phyloP scores from a whole-genome alignment of 1,140 invertebrate species.

The Drosophila lini region DNA sequence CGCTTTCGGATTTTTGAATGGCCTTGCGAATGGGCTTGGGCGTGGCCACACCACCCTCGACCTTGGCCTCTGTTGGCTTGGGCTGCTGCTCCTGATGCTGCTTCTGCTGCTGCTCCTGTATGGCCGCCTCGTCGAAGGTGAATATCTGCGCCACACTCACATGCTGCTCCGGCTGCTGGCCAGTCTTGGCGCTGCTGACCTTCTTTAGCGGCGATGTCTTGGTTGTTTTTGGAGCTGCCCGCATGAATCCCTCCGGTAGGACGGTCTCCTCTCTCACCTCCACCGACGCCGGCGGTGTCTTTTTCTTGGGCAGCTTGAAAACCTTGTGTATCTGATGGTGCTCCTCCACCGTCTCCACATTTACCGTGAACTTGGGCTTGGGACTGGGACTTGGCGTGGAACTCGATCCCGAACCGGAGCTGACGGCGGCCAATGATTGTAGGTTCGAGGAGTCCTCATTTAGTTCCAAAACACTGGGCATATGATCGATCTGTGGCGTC shows the following conservation, averaged over 20 bases:
- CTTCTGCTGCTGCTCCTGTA: conserved; percentile 42
- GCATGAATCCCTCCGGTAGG: conserved; percentile 75
- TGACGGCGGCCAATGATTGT: neutral
- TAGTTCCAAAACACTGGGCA: conserved; percentile 64
- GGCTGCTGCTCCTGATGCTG: neutral
- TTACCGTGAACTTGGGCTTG: conserved; percentile 73
- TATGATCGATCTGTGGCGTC: conserved; percentile 17
- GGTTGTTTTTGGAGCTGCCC: conserved; percentile 58
- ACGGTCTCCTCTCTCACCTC: conserved; percentile 14
- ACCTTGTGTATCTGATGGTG: conserved; percentile 77
- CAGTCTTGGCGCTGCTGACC: conserved; percentile 5
- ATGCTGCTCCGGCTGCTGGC: conserved; percentile 19
- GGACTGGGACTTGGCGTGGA: conserved; percentile 42
- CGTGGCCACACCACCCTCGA: conserved; percentile 60
- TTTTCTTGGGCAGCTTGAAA: conserved; percentile 82
- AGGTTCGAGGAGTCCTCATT: conserved; percentile 39
- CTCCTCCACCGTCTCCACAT: conserved; percentile 77
- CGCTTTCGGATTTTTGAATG: conserved; percentile 76
- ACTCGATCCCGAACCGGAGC: conserved; percentile 14
- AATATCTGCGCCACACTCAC: conserved; percentile 68
- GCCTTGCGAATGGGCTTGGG: conserved; percentile 67
- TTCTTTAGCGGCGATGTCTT: conserved; percentile 70
- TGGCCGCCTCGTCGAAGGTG: conserved; percentile 66
- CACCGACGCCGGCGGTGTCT: conserved; percentile 18
- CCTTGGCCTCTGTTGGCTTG: conserved; percentile 6